These are phyloP conservation scores for Sebastes schlegelii DNA, from an alignment of 2,113 vertebrate genomes.

Conservation along the genomic window DNA sequence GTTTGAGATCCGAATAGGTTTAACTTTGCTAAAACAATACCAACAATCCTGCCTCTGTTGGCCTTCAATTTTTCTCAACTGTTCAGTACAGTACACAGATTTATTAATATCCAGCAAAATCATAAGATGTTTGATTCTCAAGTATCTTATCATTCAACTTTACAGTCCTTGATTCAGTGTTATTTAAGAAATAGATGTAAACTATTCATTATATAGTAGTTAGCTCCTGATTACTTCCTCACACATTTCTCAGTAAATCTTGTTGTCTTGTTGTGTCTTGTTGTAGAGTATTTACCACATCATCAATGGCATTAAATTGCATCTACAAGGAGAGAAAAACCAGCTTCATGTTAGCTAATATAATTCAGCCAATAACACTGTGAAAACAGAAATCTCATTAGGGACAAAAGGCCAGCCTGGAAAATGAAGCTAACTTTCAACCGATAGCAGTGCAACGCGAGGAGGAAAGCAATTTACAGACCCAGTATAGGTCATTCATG, in stretches of 20 bases:
- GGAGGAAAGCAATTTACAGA: constrained; percentile 6
- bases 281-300: constrained; percentile 1
- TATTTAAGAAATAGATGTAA: neutral
- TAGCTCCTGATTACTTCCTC: neutral
- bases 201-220: neutral
- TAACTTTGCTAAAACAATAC: neutral
- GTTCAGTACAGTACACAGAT: neutral
- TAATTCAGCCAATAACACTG: neutral
- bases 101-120: neutral
- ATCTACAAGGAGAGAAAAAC: constrained; percentile 2
- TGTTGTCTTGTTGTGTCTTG: neutral
- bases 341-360: constrained; percentile 12
- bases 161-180: neutral
- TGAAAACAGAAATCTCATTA: constrained; percentile 27
- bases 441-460: neutral
- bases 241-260: neutral
- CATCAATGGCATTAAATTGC: neutral
- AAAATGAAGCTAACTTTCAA: constrained; percentile 19
- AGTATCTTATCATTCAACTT: constrained; percentile 2
- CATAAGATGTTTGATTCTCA: neutral
- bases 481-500: neutral
- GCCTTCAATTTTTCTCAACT: neutral
- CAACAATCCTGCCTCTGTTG: neutral
- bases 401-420: neutral
- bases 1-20: neutral